Percentiles rank a stretch among this genome's conserved stretches.
Conservation (phyloP, 2,113 vertebrate genomes). For the Chlamydotis undulata region DNA sequence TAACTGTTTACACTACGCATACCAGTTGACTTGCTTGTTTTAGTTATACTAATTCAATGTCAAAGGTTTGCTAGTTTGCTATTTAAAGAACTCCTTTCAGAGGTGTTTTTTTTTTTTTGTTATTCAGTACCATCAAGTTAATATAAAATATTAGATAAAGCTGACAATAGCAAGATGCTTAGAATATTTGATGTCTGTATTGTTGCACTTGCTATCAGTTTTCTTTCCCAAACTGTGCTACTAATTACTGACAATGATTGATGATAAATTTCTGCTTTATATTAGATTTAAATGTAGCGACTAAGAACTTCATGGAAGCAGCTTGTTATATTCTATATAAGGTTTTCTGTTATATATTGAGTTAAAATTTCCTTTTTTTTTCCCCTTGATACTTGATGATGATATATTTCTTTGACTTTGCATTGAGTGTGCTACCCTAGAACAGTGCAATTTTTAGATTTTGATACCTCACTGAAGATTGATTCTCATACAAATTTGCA, state of each 20-base stretch:
- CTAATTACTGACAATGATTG: slow-evolving; percentile 20
- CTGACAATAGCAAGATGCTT: background rate
- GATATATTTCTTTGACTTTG: background rate
- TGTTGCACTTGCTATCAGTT: background rate
- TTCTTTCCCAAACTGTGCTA: slow-evolving; percentile 21
- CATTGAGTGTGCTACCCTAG: background rate
- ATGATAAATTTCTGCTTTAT: slow-evolving; percentile 31
- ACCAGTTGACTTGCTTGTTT: background rate
- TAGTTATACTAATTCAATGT: background rate
- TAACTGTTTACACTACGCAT: background rate
- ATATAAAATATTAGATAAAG: slow-evolving; percentile 15
- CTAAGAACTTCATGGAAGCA: slow-evolving; percentile 31
- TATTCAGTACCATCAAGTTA: slow-evolving; percentile 9
- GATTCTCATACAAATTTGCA: background rate
- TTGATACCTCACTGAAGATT: background rate
- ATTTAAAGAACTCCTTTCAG: background rate
- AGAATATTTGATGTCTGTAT: background rate
- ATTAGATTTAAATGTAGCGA: slow-evolving; percentile 38
- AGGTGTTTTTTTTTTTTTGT: background rate
- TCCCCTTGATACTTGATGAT: background rate
- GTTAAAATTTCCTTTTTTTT: slow-evolving; percentile 26
- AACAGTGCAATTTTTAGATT: slow-evolving; percentile 23
- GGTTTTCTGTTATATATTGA: slow-evolving; percentile 32
- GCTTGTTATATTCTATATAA: slow-evolving; percentile 16
- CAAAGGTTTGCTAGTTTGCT: background rate